Base-by-base conservation (phyloP, 2,888 invertebrate species). In the Ernsta delagoae region DNA sequence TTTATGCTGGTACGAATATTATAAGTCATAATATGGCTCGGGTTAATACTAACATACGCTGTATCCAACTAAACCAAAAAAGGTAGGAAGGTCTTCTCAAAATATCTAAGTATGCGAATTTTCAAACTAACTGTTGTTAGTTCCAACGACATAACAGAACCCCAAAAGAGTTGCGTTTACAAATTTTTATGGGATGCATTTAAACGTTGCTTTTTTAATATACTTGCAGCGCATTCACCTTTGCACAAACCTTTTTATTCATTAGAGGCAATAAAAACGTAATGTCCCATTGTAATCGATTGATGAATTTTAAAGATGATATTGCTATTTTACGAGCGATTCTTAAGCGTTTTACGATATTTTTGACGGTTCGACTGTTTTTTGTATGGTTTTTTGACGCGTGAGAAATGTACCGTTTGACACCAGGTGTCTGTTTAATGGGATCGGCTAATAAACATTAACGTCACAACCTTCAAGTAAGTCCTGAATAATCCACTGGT, bases 261-360 rank as follows among this genome's bases (percentile, higher is more conserved):
- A 92, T 92, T 92, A 91, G 87, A 77, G 83, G 84, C 77, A 88
- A 89, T 91, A 92, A 92, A 92, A 91, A 90, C 80, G 85, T 90
- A 88, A 91, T 89, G 85, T 77, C 71, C 84, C 78, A 89, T 90
- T 90, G 90, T 89, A 82, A 87, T 86, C 84, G 82, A 86, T 88
- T 85, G 86, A 88, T 87, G 88, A 87, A 86, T 89, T 87, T 87
- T 81, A 79, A 80, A 83, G 88, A 90, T 92, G 92, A 91, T 90
- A 85, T 85, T 86, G 90, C 90, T 83, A 87, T 84, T 90, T 91
- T 91, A 91, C 87, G 89, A 90, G 86, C 88, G 85, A 83, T 84
- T 83, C 82, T 78, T 81, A 43, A 77, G 65, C 70, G 78, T 83
- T 90, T 90, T 90, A 90, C 82, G 87, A 83, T 78, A 75, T 73